A percentile compares a stretch with the other conserved stretches of the same genome.
Conservation (phyloP, 2,113 vertebrate genomes). For the Planiliza haematocheilus region DNA sequence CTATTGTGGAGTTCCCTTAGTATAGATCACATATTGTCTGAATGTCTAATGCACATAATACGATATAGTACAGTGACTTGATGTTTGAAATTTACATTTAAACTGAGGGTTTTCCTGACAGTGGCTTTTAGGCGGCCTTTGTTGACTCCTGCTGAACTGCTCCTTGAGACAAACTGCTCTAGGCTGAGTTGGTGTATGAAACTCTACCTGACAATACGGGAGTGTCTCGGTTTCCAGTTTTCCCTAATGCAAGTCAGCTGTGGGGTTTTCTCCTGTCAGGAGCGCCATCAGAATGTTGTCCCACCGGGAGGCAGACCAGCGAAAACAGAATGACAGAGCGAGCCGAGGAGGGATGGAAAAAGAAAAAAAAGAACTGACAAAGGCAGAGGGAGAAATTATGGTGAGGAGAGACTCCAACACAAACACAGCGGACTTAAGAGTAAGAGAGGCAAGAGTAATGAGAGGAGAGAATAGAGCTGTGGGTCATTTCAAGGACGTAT, state of each 20-base stretch:
- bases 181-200: constrained; percentile 35
- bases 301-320: constrained; percentile 79
- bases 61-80: too few species aligned
- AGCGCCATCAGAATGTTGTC: constrained; percentile 73
- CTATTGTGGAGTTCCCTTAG: background rate
- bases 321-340: constrained; percentile 78
- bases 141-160: constrained; percentile 9
- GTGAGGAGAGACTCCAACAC: constrained; percentile 50
- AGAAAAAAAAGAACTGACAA: background rate
- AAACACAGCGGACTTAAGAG: constrained; percentile 39
- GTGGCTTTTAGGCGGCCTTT: background rate
- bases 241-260: constrained; percentile 85
- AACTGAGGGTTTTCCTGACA: background rate
- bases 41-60: too few species aligned
- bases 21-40: background rate
- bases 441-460: background rate
- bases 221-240: constrained; percentile 72
- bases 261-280: constrained; percentile 75
- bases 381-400: constrained; percentile 35
- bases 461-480: background rate
- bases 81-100: too few species aligned
- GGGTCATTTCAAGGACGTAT: constrained; percentile 36
- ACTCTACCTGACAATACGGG: constrained; percentile 76
- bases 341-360: constrained; percentile 55
- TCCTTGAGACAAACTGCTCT: constrained; percentile 9